Base-by-base conservation (phyloP, 2,888 invertebrate genomes). In the Gastracanthus pulcherrimus region DNA sequence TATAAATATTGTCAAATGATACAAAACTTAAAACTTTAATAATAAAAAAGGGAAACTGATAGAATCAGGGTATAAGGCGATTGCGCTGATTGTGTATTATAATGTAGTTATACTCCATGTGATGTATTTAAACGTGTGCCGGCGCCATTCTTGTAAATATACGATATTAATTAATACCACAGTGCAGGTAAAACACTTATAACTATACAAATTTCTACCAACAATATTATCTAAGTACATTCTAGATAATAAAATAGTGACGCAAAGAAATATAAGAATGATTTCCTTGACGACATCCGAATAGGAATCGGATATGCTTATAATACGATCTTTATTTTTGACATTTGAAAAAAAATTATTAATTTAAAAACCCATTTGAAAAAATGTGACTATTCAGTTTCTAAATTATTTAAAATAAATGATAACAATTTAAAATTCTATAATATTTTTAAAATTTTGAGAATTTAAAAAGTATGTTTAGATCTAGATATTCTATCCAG, bases 21-120 rank as follows among this genome's bases (percentile, higher is more conserved):
- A 31, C 31, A 70, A 51, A 34, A 34, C 19, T 48, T 19, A 67
- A 67, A 67, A 70, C 62, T 74, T 74, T 48, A 74, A 62, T 34
- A 41, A 55, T 5, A 55, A 34, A 11, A 23, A 72, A 31, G 41
- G n/a, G 26, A 36, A 48, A 64, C 64, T 74, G 23, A 75, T 64
- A 75, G 51, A 75, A 75, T 36, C 75, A 75, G 75, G 75, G 75
- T 75, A 75, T 64, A 58, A 62, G 62, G 74, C 29, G 71, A 70
- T 55, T 70, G 36, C 55, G 38, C 38, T 74, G 64, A 51, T 75
- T 75, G 51, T 51, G 36, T 75, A 75, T 48, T 36, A 48, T 72
- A 48, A 26, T 60, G 75, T 64, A 64, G 64, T 6, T 64, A 64
- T 72, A 62, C 31, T 74, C 19, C 31, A 55, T 77, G 60, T 77